phyloP scores from a whole-genome alignment of 2,888 invertebrate genomes.

The Drosophila seclusa region DNA sequence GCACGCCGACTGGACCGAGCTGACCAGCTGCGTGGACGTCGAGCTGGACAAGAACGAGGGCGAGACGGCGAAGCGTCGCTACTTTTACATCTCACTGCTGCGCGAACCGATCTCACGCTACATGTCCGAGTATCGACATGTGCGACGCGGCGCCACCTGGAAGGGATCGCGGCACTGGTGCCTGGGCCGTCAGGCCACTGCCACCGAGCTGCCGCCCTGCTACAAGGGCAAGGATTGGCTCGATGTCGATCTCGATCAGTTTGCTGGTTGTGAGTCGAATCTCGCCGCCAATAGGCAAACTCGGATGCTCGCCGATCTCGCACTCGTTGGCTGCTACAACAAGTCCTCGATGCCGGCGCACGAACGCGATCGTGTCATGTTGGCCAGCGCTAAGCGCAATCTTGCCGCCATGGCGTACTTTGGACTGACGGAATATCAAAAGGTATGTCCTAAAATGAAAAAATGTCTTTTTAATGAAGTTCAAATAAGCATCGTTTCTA shows the following conservation, averaged over 20 bases:
- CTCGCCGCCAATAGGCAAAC: conserved; percentile 98
- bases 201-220: conserved; percentile 93
- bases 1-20: conserved; percentile 99
- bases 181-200: conserved; percentile 90
- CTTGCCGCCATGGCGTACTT: conserved; percentile 98
- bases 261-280: conserved; percentile 96
- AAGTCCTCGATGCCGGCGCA: conserved; percentile 89
- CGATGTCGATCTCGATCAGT: conserved; percentile 95
- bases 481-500: neutral
- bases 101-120: conserved; percentile 97
- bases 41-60: conserved; percentile 96
- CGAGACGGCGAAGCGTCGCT: conserved; percentile 91
- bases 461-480: neutral
- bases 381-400: conserved; percentile 98
- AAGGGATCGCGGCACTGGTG: conserved; percentile 92
- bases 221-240: conserved; percentile 92
- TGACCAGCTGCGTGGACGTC: conserved; percentile 95
- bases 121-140: conserved; percentile 98
- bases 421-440: conserved; percentile 97
- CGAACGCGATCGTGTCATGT: conserved; percentile 93
- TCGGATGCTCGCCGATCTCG: conserved; percentile 98
- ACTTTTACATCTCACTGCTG: conserved; percentile 98
- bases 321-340: conserved; percentile 98
- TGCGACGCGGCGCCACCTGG: conserved; percentile 98
- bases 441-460: conserved; percentile 85